phyloP scores from a whole-genome alignment of 2,888 invertebrate genomes.

The Lithophane semibrunnea region DNA sequence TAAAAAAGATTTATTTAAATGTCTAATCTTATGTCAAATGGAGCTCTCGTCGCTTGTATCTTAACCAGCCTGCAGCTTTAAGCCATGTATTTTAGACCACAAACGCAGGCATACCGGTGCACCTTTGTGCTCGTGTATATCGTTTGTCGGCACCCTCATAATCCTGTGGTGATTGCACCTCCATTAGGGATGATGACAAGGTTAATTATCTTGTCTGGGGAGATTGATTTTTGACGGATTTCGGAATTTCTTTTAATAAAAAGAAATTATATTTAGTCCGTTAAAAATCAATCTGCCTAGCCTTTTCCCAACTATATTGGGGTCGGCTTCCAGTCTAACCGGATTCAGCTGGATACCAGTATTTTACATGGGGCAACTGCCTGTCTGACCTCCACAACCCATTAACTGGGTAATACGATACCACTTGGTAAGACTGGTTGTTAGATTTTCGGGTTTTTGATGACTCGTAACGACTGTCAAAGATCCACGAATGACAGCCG shows the following conservation, averaged over 20 bases:
- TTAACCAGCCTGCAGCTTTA: background rate
- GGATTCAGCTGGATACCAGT: too few species aligned
- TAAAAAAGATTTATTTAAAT: too few species aligned
- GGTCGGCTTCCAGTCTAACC: background rate
- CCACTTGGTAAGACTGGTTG: background rate
- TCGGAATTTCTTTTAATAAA: too few species aligned
- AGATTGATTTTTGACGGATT: too few species aligned
- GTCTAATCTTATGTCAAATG: too few species aligned
- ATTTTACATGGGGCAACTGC: background rate
- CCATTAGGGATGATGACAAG: too few species aligned
- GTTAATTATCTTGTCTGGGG: too few species aligned
- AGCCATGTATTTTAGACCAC: slow-evolving; percentile 48
- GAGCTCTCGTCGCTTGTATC: background rate
- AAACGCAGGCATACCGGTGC: slow-evolving; percentile 43
- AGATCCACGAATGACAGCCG: background rate
- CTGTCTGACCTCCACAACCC: background rate
- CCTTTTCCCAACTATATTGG: background rate
- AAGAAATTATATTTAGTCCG: too few species aligned
- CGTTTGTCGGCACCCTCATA: slow-evolving; percentile 19
- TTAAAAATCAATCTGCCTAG: too few species aligned
- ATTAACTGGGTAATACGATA: background rate
- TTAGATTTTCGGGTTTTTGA: background rate
- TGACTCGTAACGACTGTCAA: background rate
- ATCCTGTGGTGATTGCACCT: background rate
- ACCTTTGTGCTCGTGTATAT: slow-evolving; percentile 49